Base-by-base conservation (phyloP, 2,113 vertebrate species). In the Eleginops maclovinus region DNA sequence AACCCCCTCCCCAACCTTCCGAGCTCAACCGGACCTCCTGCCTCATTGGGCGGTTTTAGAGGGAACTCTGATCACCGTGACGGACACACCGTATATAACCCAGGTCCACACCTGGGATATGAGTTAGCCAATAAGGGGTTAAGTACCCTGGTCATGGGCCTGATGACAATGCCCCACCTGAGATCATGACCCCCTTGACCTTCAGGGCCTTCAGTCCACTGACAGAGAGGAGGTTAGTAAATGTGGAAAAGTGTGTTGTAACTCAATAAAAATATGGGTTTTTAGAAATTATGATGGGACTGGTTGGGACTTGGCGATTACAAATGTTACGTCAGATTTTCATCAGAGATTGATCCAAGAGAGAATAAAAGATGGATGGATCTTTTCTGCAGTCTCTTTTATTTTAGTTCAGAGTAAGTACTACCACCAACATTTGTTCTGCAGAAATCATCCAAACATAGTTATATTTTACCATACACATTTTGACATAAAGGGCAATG, bases 141-240 rank as follows among this genome's bases (percentile, higher is more conserved):
- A 94, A 95, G 83, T 92, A 88, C 73, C 88, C 76, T 70, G 89
- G 88, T 91, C 89, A 90, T 58, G 87, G 90, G 91, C 87, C 81
- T 69, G 91, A 92, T 93, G 92, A 93, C 93, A 93, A 87, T 84
- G 84, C 86, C 89, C 92, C 88, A 92, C 93, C 92, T 93, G 88
- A 85, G 90, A 70, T 85, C 88, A 77, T 44, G 83, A 81, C 87
- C 31, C 85, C 75, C 22, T 50, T 62, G 59, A 87, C 84, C 79
- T 68, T 44, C 9, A 10, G 86, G 89, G 79, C 91, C 86, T 47
- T 22, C 36, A 9, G 74, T 77, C 85, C 61, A 74, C 82, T 56
- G 81, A 51, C 72, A 14, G 79, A 50, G 43, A 24, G 44, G 73
- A 69, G 68, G 66, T 58, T 41, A 54, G 41, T 63, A 69, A 64